Evolutionary conservation across 2,888 invertebrate genomes (phyloP).

Genomic region (Trichogramma evanescens): DNA sequence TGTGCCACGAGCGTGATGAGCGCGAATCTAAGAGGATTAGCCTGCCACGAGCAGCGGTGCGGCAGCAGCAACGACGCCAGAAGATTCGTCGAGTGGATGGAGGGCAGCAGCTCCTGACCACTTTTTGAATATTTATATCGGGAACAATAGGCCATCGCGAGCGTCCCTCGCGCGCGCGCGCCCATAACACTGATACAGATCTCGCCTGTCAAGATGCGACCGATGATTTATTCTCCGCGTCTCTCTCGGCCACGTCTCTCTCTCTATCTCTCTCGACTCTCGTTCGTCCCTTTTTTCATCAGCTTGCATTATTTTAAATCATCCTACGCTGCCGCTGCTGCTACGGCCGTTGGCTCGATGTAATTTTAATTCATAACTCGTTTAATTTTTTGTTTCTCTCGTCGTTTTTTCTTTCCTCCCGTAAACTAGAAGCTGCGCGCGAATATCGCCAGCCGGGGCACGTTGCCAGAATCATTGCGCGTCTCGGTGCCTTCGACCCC

Average conservation of each 20-base stretch:
- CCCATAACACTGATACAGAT: too few species aligned
- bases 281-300: too few species aligned
- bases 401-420: neutral
- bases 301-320: neutral
- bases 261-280: neutral
- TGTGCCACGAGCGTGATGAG: neutral
- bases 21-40: conserved; percentile 18
- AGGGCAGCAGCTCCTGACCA: too few species aligned
- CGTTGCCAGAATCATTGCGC: conserved; percentile 16
- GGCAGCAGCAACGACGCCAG: too few species aligned
- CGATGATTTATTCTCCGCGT: conserved; percentile 1
- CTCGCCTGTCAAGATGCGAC: too few species aligned
- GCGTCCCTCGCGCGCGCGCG: too few species aligned
- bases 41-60: too few species aligned
- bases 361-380: conserved; percentile 9
- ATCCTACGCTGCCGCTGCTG: neutral
- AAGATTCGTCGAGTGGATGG: too few species aligned
- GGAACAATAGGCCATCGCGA: too few species aligned
- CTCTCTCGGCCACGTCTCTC: neutral
- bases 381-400: conserved; percentile 4
- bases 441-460: conserved; percentile 3
- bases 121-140: too few species aligned
- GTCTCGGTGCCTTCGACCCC: neutral
- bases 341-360: neutral
- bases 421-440: neutral